phyloP scores from a whole-genome alignment of 2,888 invertebrate genomes.

The Pecten maximus region DNA sequence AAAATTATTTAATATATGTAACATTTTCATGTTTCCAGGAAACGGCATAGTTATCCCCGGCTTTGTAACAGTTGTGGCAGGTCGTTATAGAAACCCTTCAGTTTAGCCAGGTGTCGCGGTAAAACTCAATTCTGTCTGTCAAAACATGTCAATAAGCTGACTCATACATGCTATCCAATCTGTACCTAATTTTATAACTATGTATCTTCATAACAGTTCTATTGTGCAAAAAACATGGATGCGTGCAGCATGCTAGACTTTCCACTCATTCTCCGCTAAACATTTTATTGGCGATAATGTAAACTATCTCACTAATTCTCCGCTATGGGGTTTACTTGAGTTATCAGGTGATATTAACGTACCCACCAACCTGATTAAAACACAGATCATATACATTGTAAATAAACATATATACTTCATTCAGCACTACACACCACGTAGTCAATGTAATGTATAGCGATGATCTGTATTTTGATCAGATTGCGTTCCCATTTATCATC shows the following conservation, averaged over 20 bases:
- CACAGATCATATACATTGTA: too few species aligned
- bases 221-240: background rate
- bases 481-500: too few species aligned
- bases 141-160: background rate
- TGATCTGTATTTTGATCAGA: too few species aligned
- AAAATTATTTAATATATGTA: background rate
- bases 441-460: too few species aligned
- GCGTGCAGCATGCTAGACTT: background rate
- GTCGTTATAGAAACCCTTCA: background rate
- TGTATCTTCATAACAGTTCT: background rate
- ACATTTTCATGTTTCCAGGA: background rate
- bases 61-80: background rate
- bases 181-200: background rate
- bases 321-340: too few species aligned
- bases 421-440: too few species aligned
- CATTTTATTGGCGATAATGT: background rate
- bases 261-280: slow-evolving; percentile 7
- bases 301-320: too few species aligned
- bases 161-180: background rate
- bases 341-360: too few species aligned
- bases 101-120: background rate
- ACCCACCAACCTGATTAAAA: too few species aligned
- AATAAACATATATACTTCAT: too few species aligned
- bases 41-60: background rate
- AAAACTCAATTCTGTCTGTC: background rate